These are phyloP conservation scores for Pseudoatta argentina DNA, from an alignment of 1,140 invertebrate species.

Conservation along the genomic window DNA sequence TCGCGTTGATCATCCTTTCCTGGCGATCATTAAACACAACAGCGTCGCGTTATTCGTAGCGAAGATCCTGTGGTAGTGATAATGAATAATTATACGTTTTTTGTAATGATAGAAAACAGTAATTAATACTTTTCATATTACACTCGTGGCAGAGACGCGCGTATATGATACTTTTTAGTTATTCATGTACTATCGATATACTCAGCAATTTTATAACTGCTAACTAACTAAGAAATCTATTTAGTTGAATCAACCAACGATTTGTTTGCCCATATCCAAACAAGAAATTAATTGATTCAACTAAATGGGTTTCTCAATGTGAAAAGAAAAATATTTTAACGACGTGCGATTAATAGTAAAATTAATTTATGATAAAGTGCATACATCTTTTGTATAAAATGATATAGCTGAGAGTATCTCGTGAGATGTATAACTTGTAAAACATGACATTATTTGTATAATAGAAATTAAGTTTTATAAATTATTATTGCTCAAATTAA, in stretches of 20 bases:
- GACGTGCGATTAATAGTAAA: background rate
- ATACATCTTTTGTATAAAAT: slow-evolving; percentile 6
- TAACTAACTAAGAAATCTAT: too few relatives aligned
- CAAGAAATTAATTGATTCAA: too few relatives aligned
- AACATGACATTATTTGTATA: slow-evolving; percentile 1
- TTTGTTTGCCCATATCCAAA: too few relatives aligned
- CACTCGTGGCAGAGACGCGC: background rate
- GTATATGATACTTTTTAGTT: background rate
- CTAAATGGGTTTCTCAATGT: too few relatives aligned
- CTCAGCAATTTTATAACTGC: background rate
- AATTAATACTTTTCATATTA: background rate
- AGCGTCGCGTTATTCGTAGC: slow-evolving; percentile 9
- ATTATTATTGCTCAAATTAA: background rate
- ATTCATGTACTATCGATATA: background rate
- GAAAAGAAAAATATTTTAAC: background rate
- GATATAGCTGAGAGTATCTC: background rate
- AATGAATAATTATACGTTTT: background rate
- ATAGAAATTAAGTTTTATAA: slow-evolving; percentile 14
- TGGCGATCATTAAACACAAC: slow-evolving; percentile 58
- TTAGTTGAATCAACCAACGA: too few relatives aligned
- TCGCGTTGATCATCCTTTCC: slow-evolving; percentile 68
- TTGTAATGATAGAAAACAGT: slow-evolving; percentile 8
- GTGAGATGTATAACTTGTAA: background rate
- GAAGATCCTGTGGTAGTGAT: slow-evolving; percentile 9
- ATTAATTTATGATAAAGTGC: background rate